Evolutionary conservation across 1,140 invertebrate species (phyloP), one percentile per base, ranked within the genome.

Genomic region (Anadara kagoshimensis): DNA sequence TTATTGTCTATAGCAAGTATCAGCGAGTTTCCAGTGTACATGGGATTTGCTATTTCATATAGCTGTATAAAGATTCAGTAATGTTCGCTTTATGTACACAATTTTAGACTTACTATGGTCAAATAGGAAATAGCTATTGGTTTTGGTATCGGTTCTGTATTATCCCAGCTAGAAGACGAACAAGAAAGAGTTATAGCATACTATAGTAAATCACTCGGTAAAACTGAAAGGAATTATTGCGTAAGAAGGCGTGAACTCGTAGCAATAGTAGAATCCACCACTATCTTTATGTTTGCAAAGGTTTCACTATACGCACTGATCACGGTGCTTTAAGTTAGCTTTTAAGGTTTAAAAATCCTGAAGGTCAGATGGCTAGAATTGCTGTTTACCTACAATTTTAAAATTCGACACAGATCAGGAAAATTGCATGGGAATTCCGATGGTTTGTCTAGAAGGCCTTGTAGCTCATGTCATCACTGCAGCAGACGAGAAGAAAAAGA

Each of bases 241-340:
- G 80, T 81, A 8, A 89, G 88, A 0, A 90, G 92, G 77, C 71
- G 89, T 73, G 91, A 92, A 87, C 78, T 90, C 53, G 73, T 92
- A 22, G 91, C 90, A 2, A 87, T 92, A 16, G 80, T 92, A 8
- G 84, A 84, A 92, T 91, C 69, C 61, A 88, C 66, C 74, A 86
- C 22, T 92, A 91, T 79, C 73, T 92, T 4, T 89, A 88, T 65
- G 89, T 87, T 20, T n/a, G n/a, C n/a, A 82, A 57, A 41, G 82
- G 89, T 63, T 92, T 92, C 73, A 89, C 77, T 29, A 82, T 92
- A 0, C 64, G 89, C 14, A 92, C 90, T 0, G 90, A 92, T 75
- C 90, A 92, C 43, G 57, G 57, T 36, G 29, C 57, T 11, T 41
- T 59, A 29, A 14, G 2, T 18, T 59, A 24, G 57, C 24, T 59